phyloP scores from a whole-genome alignment of 2,113 vertebrate genomes.

The Todiramphus chloris region DNA sequence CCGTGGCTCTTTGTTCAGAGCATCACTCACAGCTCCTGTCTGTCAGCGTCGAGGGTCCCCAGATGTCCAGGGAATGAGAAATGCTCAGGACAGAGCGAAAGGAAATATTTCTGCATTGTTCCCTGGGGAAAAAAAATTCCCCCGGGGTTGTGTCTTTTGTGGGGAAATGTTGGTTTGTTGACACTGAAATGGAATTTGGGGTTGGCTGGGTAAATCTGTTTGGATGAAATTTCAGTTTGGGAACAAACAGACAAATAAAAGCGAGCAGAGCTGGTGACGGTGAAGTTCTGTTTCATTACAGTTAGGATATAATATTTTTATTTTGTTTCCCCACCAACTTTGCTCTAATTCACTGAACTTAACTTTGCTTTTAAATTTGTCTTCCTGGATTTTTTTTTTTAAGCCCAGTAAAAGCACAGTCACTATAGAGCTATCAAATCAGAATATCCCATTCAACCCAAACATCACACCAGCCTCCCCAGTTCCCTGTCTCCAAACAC shows the following conservation, averaged over 20 bases:
- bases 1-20: not conserved
- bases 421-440: rapidly evolving
- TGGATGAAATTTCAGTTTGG: not conserved
- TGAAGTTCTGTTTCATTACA: not conserved
- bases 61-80: not conserved
- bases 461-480: not conserved
- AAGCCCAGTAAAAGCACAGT: not conserved
- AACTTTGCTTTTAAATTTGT: not conserved
- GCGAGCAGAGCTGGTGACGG: not conserved
- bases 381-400: not conserved
- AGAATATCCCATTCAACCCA: not conserved
- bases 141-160: not conserved
- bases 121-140: not conserved
- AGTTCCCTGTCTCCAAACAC: not conserved
- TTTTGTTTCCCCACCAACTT: not conserved
- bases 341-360: not conserved
- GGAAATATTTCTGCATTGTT: not conserved
- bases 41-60: not conserved
- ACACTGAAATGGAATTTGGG: not conserved
- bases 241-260: not conserved
- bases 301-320: not conserved
- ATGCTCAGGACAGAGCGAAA: not conserved
- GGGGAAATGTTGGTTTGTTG: not conserved
- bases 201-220: not conserved
- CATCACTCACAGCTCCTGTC: rapidly evolving